Evolutionary conservation across 2,113 vertebrate species (phyloP), one percentile per base, ranked within the genome.

Genomic region (Calonectris borealis): DNA sequence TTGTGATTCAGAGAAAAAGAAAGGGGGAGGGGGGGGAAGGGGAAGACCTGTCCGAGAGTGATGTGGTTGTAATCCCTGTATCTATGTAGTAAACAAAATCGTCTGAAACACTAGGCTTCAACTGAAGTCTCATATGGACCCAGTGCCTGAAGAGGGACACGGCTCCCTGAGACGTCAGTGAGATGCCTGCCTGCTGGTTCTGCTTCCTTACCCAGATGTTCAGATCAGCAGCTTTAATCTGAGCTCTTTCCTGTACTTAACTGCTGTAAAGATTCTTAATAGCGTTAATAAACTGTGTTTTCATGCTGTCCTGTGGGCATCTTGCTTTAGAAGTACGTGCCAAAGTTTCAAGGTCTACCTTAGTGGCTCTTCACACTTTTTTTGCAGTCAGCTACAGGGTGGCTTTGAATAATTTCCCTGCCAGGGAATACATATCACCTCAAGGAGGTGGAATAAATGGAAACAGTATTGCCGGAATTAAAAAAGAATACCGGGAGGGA

Each of bases 11-110:
- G 27, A 75, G 73, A 68, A 75, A 57, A 73, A 54, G 19, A 57
- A 55, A 13, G 5, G 8, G 8, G 5, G 9, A n/a, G 6, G 7
- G 11, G 3, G 4, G 8, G 7, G 3, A 3, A 24, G 10, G 12
- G 3, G 3, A 24, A 8, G 12, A 18, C 5, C 42, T 46, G 6
- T 69, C 24, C 62, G 36, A 70, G 52, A n/a, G 24, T 40, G n/a
- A 54, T 76, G 51, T 71, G 18, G 1, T 38, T 60, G 13, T 38
- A 70, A 85, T 42, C 16, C 6, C 21, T 83, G 25, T 34, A 27
- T 31, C 19, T 32, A 6, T 68, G 27, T 34, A 32, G 34, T 16
- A 55, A 82, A 57, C 11, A 75, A 72, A 68, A 9, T 7, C 51
- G 25, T 58, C 21, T 70, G 55, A 58, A 80, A 42, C 11, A 52